Evolutionary conservation across 1,140 invertebrate genomes (phyloP).

Genomic region (Carposina sasakii): DNA sequence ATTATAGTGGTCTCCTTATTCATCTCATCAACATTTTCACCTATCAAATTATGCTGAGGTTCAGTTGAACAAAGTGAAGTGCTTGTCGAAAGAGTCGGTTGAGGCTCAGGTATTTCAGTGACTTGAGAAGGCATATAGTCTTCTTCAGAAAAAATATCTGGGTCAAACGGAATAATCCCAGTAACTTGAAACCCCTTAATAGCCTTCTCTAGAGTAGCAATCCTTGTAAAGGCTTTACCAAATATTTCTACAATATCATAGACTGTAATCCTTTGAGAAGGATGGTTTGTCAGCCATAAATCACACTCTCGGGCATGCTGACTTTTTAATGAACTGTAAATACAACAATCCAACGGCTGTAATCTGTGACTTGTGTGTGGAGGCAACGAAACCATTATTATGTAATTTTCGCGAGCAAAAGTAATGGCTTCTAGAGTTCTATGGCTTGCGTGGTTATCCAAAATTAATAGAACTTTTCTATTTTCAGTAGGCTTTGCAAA

Average conservation of each 20-base stretch:
- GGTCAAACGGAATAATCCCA: slow-evolving; percentile 6
- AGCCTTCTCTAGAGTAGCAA: background rate
- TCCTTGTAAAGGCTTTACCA: background rate
- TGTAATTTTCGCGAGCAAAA: background rate
- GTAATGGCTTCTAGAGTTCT: background rate
- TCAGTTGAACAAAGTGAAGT: too few relatives aligned
- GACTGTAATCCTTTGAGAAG: background rate
- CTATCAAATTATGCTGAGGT: too few relatives aligned
- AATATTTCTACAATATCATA: slow-evolving; percentile 1
- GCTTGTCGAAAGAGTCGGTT: too few relatives aligned
- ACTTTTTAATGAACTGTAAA: background rate
- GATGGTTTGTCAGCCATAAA: slow-evolving; percentile 5
- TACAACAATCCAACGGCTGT: background rate
- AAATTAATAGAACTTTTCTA: background rate
- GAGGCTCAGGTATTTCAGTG: too few relatives aligned
- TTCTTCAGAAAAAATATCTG: slow-evolving; percentile 4
- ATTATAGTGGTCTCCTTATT: too few relatives aligned
- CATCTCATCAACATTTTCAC: too few relatives aligned
- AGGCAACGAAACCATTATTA: background rate
- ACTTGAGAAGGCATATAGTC: too few relatives aligned
- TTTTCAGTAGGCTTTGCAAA: background rate
- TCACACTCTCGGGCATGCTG: background rate
- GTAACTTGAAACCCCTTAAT: slow-evolving; percentile 4
- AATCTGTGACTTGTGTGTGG: slow-evolving; percentile 1
- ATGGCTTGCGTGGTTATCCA: background rate